phyloP scores from a whole-genome alignment of 2,888 invertebrate genomes.

The Orthosia gothica region DNA sequence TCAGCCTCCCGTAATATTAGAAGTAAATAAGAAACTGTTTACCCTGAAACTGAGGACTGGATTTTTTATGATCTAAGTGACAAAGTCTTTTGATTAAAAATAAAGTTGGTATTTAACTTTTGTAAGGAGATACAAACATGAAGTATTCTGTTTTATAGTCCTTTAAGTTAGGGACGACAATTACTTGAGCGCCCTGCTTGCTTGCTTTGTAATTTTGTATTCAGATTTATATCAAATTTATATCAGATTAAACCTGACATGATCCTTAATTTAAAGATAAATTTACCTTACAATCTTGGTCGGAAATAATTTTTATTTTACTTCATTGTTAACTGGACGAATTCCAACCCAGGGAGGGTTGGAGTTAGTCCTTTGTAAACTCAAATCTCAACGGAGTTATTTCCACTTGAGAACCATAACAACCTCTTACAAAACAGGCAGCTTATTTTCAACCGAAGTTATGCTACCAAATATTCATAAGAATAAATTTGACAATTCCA shows the following conservation, averaged over 20 bases:
- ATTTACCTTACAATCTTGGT: neutral
- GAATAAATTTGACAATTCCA: constrained; percentile 38
- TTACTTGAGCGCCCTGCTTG: constrained; percentile 20
- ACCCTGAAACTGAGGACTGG: constrained; percentile 58
- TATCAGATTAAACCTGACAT: neutral
- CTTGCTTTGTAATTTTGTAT: constrained; percentile 25
- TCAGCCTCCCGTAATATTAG: constrained; percentile 24
- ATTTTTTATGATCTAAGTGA: constrained; percentile 64
- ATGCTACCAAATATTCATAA: constrained; percentile 35
- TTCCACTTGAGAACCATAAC: constrained; percentile 9
- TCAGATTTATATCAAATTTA: constrained; percentile 20
- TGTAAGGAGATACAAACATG: constrained; percentile 38
- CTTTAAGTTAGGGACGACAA: constrained; percentile 26
- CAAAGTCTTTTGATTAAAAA: constrained; percentile 69
- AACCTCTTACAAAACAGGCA: neutral
- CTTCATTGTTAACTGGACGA: neutral
- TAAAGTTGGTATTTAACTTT: constrained; percentile 57
- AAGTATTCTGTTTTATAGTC: constrained; percentile 36
- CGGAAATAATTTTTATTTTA: neutral
- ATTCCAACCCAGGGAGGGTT: no score
- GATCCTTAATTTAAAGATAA: neutral
- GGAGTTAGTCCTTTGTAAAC: neutral
- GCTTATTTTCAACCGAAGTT: constrained; percentile 7
- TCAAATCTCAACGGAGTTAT: neutral
- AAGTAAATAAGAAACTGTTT: constrained; percentile 68